Evolutionary conservation across 1,140 invertebrate genomes (phyloP), one percentile per base, ranked within the genome.

Genomic region (Tetranychus urticae): DNA sequence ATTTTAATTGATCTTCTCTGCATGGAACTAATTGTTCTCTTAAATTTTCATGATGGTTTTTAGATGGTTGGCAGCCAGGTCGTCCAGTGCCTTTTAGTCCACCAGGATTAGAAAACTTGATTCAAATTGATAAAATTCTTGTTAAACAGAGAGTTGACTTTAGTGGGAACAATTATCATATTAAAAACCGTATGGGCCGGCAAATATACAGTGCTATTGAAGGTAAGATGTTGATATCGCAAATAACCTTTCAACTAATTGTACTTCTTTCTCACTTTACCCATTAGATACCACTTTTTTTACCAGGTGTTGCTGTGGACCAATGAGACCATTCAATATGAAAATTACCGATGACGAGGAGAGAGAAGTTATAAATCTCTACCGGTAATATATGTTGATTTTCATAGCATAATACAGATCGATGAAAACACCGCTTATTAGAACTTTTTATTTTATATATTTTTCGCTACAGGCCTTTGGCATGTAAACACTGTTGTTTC

Each of bases 401-500:
- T 23, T 23, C 23, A 23, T 23, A 23, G 23, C 23, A 23, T 23
- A 23, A 23, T 23, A 23, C 23, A 23, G 23, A 23, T 23, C 23
- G 23, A 23, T 14, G 79, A 82, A 12, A 47, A 10, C 23, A 23
- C 23, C 23, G 23, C 23, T 23, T 23, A 23, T 23, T 23, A 23
- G 23, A 23, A 23, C 33, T 55, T 4, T 23, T 23, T 33, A 23
- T 23, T 4, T 12, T 23, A 23, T 23, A 23, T 23, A 23, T 23
- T 23, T 23, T 23, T 23, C 23, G 23, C 23, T 23, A 23, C 33
- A 55, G 52, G 45, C 84, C 84, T 1, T 72, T 88, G 14, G 79
- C 82, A 12, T 89, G 85, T 71, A 78, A 79, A 62, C 78, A 79
- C 4, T 89, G 86, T 68, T 83, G 78, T 67, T 89, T 81, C 67